Evolutionary conservation across 2,113 vertebrate genomes (phyloP).

Genomic region (Phylloscopus whistleri): DNA sequence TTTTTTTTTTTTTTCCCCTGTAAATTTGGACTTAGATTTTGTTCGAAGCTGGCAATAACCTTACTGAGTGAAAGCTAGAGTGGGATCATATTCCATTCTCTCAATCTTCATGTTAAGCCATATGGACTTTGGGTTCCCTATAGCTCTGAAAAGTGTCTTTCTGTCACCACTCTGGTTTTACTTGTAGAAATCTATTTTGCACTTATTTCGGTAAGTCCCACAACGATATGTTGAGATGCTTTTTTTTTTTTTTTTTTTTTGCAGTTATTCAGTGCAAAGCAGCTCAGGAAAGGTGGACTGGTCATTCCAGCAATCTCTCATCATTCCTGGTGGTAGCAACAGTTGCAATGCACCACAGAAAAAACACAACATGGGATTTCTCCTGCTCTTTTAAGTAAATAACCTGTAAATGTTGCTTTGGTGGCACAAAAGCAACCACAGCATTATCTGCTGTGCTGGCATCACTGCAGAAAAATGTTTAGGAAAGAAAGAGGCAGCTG

Average conservation of each 20-base stretch:
- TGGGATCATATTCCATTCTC: background rate
- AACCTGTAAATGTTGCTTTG: background rate
- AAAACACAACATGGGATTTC: background rate
- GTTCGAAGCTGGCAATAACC: background rate
- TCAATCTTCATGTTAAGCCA: background rate
- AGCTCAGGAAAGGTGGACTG: background rate
- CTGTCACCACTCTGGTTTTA: background rate
- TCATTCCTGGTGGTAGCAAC: background rate
- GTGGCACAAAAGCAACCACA: background rate
- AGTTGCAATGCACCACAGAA: background rate
- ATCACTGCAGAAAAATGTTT: background rate
- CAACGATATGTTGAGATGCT: background rate
- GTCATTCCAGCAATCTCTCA: background rate
- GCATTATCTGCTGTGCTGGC: background rate
- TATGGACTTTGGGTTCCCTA: background rate
- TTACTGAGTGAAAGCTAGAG: background rate
- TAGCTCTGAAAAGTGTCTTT: background rate
- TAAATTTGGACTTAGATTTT: background rate
- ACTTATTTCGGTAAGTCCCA: background rate
- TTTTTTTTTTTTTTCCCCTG: background rate
- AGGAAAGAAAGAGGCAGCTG: background rate
- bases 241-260: background rate
- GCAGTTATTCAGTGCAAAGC: background rate
- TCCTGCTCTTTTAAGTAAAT: background rate
- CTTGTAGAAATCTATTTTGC: background rate